phyloP scores from a whole-genome alignment of 2,797 vertebrate species.

The Lagorchestes hirsutus region DNA sequence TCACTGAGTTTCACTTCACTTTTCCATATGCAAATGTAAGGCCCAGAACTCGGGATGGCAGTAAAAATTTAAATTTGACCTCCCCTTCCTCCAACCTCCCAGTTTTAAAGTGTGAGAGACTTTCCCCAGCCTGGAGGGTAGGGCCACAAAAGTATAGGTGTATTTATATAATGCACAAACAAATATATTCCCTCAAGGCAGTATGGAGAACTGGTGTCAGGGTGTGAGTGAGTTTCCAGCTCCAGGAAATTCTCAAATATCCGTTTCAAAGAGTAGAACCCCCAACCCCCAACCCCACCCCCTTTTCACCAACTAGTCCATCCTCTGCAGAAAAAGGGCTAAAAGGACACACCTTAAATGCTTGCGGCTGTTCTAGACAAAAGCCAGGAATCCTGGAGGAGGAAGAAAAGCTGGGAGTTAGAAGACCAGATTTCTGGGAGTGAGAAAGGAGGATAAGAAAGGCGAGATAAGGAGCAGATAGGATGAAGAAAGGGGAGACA shows the following conservation, averaged over 20 bases:
- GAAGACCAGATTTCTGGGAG: background rate
- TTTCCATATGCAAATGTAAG: background rate
- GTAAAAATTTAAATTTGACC: background rate
- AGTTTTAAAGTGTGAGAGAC: background rate
- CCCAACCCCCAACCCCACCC: background rate
- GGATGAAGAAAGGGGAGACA: background rate
- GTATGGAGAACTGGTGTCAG: fast-evolving
- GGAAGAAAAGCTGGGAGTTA: background rate
- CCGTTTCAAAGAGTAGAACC: background rate
- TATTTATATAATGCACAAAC: background rate
- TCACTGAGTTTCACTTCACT: background rate
- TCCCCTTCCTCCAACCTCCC: too few species aligned
- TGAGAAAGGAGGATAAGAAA: background rate
- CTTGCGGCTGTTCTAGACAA: background rate
- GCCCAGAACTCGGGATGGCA: background rate
- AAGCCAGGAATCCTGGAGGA: background rate
- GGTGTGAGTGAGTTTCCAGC: background rate
- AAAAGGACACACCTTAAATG: background rate
- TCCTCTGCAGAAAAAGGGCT: background rate
- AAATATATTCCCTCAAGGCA: background rate
- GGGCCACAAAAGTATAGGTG: background rate
- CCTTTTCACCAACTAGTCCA: background rate
- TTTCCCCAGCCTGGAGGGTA: background rate
- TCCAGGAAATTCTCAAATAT: background rate
- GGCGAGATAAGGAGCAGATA: background rate